Percentiles rank a stretch among this genome's conserved stretches.
These are phyloP conservation scores for Oreocharis arfaki DNA, from an alignment of 2,113 vertebrate species.

Conservation along the genomic window DNA sequence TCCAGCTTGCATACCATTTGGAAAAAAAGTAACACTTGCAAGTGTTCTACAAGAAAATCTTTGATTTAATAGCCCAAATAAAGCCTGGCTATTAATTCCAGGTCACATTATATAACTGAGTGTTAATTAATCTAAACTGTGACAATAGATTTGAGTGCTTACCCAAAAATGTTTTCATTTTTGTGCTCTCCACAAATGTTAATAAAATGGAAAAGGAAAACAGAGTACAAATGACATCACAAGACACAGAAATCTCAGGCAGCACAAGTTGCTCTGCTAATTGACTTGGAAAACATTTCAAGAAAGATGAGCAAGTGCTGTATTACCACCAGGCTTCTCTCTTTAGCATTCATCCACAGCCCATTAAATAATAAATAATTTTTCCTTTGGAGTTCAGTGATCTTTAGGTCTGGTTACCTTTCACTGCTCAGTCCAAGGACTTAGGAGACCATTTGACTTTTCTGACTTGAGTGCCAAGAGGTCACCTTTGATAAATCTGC, in stretches of 20 bases:
- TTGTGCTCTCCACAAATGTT: not conserved
- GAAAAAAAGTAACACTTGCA: not conserved
- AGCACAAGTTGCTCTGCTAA: not conserved
- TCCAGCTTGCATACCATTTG: not conserved
- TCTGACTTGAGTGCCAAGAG: not conserved
- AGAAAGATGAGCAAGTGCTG: not conserved
- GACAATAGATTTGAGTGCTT: not conserved
- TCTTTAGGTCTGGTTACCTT: not conserved
- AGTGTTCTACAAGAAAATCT: not conserved
- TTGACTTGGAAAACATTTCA: not conserved
- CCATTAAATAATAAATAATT: not conserved
- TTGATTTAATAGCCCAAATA: not conserved
- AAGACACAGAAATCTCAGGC: not conserved
- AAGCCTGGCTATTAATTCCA: slow-evolving; percentile 11
- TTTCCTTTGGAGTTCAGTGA: not conserved
- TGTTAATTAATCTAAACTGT: not conserved
- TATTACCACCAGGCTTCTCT: not conserved
- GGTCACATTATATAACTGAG: not conserved
- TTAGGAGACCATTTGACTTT: not conserved
- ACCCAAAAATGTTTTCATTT: not conserved
- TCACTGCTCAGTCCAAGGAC: not conserved
- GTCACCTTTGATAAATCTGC: not conserved
- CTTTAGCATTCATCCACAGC: not conserved
- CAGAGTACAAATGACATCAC: not conserved
- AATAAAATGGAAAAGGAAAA: slow-evolving; percentile 12